Percentiles rank a stretch among this genome's conserved stretches.
Evolutionary conservation across 2,113 vertebrate species (phyloP).

Genomic region (Antechinus flavipes): DNA sequence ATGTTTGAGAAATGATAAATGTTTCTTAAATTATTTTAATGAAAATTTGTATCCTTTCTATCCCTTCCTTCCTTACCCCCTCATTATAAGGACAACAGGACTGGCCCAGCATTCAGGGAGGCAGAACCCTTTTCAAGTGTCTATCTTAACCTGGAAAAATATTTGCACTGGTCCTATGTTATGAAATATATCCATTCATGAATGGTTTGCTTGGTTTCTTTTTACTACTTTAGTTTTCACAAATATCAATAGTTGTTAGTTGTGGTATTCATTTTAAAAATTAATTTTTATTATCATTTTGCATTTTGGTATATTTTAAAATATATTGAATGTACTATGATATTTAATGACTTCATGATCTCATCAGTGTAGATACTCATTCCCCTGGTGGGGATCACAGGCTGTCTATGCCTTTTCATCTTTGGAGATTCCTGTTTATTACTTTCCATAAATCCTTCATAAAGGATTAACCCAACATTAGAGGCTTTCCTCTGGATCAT

Average conservation of each 20-base stretch:
- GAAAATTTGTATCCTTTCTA: background rate
- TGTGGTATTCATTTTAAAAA: slow-evolving; percentile 21
- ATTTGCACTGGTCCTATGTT: background rate
- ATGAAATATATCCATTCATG: background rate
- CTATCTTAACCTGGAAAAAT: background rate
- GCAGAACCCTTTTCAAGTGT: background rate
- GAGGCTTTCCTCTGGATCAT: background rate
- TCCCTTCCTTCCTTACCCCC: background rate
- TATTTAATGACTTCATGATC: background rate
- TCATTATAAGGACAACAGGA: background rate
- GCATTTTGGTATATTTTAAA: slow-evolving; percentile 24
- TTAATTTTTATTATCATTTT: slow-evolving; percentile 49
- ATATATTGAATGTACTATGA: slow-evolving; percentile 24
- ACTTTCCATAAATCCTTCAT: slow-evolving; percentile 1
- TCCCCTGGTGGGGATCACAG: background rate
- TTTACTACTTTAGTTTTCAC: slow-evolving; percentile 3
- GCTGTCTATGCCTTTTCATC: background rate
- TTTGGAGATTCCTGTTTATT: background rate
- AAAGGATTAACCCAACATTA: background rate
- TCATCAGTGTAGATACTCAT: background rate
- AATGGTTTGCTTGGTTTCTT: background rate
- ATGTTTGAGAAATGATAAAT: background rate
- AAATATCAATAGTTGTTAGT: background rate
- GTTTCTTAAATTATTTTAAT: background rate
- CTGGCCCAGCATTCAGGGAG: background rate